Percentiles rank a stretch among this genome's conserved stretches.
Evolutionary conservation across 2,113 vertebrate genomes (phyloP).

Genomic region (Hemibagrus wyckioides): DNA sequence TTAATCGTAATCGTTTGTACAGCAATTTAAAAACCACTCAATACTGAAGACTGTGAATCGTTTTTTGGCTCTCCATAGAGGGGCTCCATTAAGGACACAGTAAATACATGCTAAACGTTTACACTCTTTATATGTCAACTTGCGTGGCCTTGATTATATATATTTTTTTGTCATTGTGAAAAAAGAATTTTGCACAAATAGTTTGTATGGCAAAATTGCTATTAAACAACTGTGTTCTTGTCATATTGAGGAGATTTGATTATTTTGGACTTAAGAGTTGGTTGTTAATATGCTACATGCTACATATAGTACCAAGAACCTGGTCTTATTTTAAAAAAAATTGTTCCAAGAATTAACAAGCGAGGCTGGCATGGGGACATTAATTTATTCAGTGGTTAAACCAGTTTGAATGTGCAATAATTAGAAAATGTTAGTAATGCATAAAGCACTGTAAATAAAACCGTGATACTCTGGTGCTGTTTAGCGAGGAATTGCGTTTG

Average conservation of each 20-base stretch:
- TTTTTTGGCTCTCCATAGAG: slow-evolving; percentile 27
- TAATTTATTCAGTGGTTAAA: background rate
- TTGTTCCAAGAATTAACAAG: background rate
- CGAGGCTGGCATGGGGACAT: background rate
- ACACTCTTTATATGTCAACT: slow-evolving; percentile 75
- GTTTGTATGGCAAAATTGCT: slow-evolving; percentile 94
- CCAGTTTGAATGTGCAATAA: background rate
- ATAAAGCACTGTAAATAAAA: background rate
- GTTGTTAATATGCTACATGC: background rate
- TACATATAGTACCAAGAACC: background rate
- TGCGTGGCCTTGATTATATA: slow-evolving; percentile 73
- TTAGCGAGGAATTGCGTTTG: background rate
- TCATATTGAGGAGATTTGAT: slow-evolving; percentile 66
- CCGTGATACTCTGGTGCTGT: background rate
- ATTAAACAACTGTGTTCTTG: slow-evolving; percentile 82
- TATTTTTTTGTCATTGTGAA: slow-evolving; percentile 76
- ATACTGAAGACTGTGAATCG: slow-evolving; percentile 76
- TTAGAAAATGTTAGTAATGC: background rate
- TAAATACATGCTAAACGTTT: slow-evolving; percentile 67
- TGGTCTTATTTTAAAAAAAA: background rate
- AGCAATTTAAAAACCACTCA: slow-evolving; percentile 88
- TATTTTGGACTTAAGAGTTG: background rate
- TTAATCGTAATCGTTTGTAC: slow-evolving; percentile 56
- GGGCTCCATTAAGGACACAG: slow-evolving; percentile 65
- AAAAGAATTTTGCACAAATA: slow-evolving; percentile 88